These are phyloP conservation scores for Orthonychiurus folsomi DNA, from an alignment of 2,888 invertebrate genomes.

Conservation along the genomic window DNA sequence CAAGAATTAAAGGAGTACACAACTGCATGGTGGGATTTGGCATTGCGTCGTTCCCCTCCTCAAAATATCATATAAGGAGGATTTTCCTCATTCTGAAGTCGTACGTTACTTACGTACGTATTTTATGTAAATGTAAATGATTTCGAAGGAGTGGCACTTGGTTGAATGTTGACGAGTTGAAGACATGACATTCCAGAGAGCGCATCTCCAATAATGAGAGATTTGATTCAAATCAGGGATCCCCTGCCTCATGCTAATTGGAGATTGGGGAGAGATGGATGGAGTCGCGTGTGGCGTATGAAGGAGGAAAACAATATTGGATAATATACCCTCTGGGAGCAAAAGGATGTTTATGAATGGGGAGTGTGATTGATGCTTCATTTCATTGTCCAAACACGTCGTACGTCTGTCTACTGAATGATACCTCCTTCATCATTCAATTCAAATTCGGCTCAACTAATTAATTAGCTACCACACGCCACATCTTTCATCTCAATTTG, in stretches of 20 bases:
- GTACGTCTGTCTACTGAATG: neutral
- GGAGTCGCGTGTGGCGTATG: too few species aligned
- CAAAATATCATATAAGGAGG: too few species aligned
- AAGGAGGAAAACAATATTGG: too few species aligned
- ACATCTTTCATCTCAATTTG: neutral
- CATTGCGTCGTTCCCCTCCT: too few species aligned
- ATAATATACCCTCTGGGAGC: too few species aligned
- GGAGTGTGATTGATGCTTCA: neutral
- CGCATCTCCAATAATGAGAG: neutral
- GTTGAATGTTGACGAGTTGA: neutral
- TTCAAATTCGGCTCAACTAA: neutral
- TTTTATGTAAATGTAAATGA: neutral
- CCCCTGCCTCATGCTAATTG: neutral
- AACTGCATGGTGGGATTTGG: too few species aligned
- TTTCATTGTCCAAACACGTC: too few species aligned
- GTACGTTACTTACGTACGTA: neutral
- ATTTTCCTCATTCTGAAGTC: too few species aligned
- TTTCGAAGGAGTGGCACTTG: neutral
- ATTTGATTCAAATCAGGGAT: neutral
- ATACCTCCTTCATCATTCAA: neutral
- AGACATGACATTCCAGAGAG: neutral
- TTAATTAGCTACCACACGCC: neutral
- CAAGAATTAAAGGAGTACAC: too few species aligned
- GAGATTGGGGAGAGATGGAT: too few species aligned
- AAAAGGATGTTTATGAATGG: neutral